Evolutionary conservation across 2,888 invertebrate genomes (phyloP).

Genomic region (Itoplectis maculator): DNA sequence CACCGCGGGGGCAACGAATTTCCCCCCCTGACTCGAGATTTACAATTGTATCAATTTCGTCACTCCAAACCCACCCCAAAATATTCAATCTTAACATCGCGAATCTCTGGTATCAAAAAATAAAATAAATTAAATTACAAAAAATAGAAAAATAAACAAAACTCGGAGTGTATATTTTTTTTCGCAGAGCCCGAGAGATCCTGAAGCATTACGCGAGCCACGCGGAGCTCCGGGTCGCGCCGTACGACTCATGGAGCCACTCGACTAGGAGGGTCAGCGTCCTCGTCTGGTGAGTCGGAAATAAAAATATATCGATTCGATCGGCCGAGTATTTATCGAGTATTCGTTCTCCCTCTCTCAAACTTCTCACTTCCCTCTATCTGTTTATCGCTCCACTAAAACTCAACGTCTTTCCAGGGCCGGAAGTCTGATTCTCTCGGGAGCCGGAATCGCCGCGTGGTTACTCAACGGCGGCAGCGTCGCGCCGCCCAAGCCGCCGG

Average conservation of each 20-base stretch:
- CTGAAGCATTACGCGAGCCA: constrained; percentile 79
- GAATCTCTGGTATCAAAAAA: too few relatives aligned
- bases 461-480: constrained; percentile 67
- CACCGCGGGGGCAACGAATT: constrained; percentile 21
- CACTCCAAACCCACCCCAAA: too few relatives aligned
- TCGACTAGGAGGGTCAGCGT: constrained; percentile 75
- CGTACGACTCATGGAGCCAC: constrained; percentile 83
- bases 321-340: constrained; percentile 4
- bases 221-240: constrained; percentile 79
- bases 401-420: constrained; percentile 70
- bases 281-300: constrained; percentile 78
- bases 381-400: neutral
- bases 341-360: neutral
- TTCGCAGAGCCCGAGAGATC: constrained; percentile 77
- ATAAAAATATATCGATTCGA: constrained; percentile 40
- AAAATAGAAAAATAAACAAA: constrained; percentile 26
- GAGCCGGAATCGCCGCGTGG: constrained; percentile 73
- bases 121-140: too few relatives aligned
- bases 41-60: neutral
- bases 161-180: constrained; percentile 36
- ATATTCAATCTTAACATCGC: too few relatives aligned
- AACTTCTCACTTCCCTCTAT: too few relatives aligned
- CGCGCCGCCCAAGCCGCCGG: constrained; percentile 1
- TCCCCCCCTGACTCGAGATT: neutral
- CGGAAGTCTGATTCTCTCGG: constrained; percentile 73